Conservation (phyloP, 2,797 vertebrate genomes). For the Pantherophis alleghaniensis region DNA sequence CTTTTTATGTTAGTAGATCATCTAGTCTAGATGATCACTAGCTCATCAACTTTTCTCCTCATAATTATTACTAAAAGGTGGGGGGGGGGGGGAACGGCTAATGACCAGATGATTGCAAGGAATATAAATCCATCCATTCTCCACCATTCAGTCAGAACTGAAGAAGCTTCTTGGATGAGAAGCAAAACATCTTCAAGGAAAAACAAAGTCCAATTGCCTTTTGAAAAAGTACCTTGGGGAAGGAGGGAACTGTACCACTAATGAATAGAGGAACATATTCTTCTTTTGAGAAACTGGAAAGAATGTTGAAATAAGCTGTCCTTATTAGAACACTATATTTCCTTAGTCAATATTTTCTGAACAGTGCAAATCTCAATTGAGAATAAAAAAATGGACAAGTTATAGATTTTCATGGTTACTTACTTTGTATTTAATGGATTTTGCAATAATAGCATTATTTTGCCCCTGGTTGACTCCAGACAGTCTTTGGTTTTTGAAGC, state of each 20-base stretch:
- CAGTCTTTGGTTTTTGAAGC: constrained; percentile 27
- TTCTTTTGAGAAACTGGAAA: constrained; percentile 24
- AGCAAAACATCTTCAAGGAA: background rate
- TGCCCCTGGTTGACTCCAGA: constrained; percentile 6
- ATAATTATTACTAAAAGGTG: background rate
- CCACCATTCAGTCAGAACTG: background rate
- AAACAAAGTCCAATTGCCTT: background rate
- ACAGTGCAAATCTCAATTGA: constrained; percentile 23
- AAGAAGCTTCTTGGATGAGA: background rate
- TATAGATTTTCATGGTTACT: constrained; percentile 31
- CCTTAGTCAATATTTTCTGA: constrained; percentile 23
- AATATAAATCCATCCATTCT: background rate
- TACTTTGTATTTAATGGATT: constrained; percentile 28
- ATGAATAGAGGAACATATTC: constrained; percentile 22
- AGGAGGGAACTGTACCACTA: background rate
- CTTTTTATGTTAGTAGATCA: background rate
- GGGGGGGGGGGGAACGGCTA: background rate
- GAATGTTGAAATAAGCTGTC: background rate
- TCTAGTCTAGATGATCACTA: background rate
- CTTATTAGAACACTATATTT: background rate
- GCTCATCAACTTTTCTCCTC: background rate
- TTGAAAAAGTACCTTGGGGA: background rate
- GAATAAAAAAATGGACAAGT: constrained; percentile 8
- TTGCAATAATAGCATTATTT: background rate
- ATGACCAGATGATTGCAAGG: background rate